Base-by-base conservation (phyloP, 2,888 invertebrate genomes). In the Nowickia ferox region DNA sequence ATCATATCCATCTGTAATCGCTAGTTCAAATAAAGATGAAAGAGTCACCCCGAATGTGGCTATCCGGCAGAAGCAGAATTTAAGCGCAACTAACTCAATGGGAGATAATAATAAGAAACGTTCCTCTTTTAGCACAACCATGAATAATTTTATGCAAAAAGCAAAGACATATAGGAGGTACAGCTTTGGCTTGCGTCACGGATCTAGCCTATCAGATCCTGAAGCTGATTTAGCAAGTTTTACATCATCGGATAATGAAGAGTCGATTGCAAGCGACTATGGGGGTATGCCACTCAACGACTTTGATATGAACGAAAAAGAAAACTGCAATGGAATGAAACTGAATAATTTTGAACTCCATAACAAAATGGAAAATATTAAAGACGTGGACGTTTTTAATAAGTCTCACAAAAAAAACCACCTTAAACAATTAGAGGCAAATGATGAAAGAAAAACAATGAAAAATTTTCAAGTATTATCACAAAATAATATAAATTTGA, bases 61-160 rank as follows among this genome's bases (percentile, higher is more conserved):
- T 57, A 65, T 19, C 3, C 69, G 22, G 19, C 40, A 66, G 2
- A 74, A 84, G 46, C n/a, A 51, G 11, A 17, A 84, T 30, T 66
- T 79, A 38, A 72, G 15, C 6, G 10, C 22, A 40, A 17, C 40
- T 1, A 22, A 9, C 13, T 57, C 77, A n/a, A 42, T 38, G 11
- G 55, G 22, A 19, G 11, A 10, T 30, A 76, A 88, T 44, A 13
- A 93, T 93, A 89, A 95, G 96, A 90, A 96, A 90, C 96, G 96
- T 57, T 48, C 42, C 88, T 95, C 96, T 8, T 93, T 97, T 74
- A 96, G 97, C 0, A 96, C 97, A 0, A 97, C 97, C 0, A 96
- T 97, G 93, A 97, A 97, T 1, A 97, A 96, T 30, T 95, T 97
- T 86, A 93, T 97, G 88, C 97, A 97, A 92, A 97, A 97, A 93